Percentiles rank a stretch among this genome's conserved stretches.
Conservation (phyloP, 2,888 invertebrate genomes). For the Xanthorhoe spadicearia region DNA sequence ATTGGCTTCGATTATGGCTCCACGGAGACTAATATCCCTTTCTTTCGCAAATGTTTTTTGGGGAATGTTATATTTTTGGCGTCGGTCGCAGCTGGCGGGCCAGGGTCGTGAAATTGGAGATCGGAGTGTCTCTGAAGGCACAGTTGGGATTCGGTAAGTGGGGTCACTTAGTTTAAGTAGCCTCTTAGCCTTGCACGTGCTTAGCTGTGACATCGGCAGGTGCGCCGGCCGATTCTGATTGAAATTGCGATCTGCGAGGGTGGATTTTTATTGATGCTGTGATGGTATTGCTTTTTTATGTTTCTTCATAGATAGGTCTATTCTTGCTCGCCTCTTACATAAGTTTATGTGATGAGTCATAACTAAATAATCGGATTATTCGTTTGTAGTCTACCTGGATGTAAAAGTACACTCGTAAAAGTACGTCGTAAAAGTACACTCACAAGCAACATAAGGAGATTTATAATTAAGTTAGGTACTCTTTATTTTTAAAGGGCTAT, state of each 20-base stretch:
- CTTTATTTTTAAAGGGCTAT: too few relatives aligned
- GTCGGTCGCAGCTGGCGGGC: slow-evolving; percentile 81
- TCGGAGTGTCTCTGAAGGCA: slow-evolving; percentile 66
- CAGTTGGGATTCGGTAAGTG: slow-evolving; percentile 74
- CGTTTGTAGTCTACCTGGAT: not conserved
- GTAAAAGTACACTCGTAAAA: too few relatives aligned
- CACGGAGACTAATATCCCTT: slow-evolving; percentile 84
- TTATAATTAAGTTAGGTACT: too few relatives aligned
- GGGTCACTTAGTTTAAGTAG: slow-evolving; percentile 83
- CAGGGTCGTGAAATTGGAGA: slow-evolving; percentile 72
- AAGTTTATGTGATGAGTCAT: slow-evolving; percentile 5
- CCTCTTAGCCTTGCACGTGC: slow-evolving; percentile 79
- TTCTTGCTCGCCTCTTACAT: not conserved
- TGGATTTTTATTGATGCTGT: slow-evolving; percentile 64
- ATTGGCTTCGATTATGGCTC: slow-evolving; percentile 84
- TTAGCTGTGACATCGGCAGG: slow-evolving; percentile 70
- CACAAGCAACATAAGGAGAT: too few relatives aligned
- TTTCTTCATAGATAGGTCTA: slow-evolving; percentile 22
- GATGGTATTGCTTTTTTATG: slow-evolving; percentile 55
- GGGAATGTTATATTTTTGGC: slow-evolving; percentile 81
- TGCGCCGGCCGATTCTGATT: slow-evolving; percentile 76
- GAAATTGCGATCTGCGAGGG: slow-evolving; percentile 70
- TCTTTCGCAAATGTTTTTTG: slow-evolving; percentile 80
- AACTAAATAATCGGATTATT: not conserved
- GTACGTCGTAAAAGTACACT: too few relatives aligned